Evolutionary conservation across 2,888 invertebrate species (phyloP), one percentile per base, ranked within the genome.

Genomic region (Tinea pellionella): DNA sequence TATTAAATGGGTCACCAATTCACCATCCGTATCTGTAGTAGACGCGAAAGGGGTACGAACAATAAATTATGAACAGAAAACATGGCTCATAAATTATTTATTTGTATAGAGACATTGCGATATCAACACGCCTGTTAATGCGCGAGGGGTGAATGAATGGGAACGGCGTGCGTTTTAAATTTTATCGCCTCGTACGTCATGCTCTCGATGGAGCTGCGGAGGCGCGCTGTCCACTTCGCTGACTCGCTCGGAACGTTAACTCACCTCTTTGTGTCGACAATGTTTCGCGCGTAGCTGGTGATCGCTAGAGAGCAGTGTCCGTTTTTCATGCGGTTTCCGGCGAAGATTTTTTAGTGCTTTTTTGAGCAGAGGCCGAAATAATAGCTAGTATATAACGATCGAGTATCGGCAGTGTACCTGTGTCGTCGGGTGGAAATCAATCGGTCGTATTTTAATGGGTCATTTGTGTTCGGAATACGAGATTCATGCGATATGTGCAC

Each of bases 361-460:
- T n/a, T n/a, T n/a, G n/a, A n/a, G n/a, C n/a, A n/a, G n/a, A n/a
- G n/a, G n/a, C n/a, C n/a, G n/a, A 51, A 18, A 51, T 51, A 51
- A 51, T 51, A 51, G 51, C 2, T 3, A 41, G 13, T 51, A 51
- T 6, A 16, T n/a, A 13, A 55, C 11, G 16, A 55, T 55, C 55
- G 55, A 55, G 55, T 55, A 1, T 19, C 1, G 11, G 16, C 2
- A 55, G 55, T 55, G 55, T 55, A 19, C n/a, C 11, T 24, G 24
- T 24, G 24, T n/a, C n/a, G n/a, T n/a, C n/a, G n/a, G n/a, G n/a
- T n/a, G n/a, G 42, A 15, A 53, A 53, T 53, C 53, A 53, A 53
- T 53, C 53, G 53, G 9, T 16, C 18, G 53, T 53, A 53, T 53
- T 53, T 53, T 53, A 53, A 53, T 53, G 53, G 53, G 53, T 53